These are phyloP conservation scores for Pheosia tremula DNA, from an alignment of 2,888 invertebrate species.

Conservation along the genomic window DNA sequence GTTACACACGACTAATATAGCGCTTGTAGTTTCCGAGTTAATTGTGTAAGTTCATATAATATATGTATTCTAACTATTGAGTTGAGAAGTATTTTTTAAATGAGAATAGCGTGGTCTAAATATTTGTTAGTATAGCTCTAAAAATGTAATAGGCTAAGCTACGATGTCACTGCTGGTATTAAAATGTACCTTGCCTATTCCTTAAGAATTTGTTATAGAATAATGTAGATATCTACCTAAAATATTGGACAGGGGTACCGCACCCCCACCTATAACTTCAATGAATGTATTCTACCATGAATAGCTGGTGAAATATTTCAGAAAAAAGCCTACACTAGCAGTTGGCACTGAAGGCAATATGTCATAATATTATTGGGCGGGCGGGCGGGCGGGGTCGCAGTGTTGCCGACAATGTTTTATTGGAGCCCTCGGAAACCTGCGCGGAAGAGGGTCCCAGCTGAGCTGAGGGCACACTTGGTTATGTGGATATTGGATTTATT, in stretches of 20 bases:
- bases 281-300: constrained; percentile 36
- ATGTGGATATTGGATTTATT: constrained; percentile 1
- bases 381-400: constrained; percentile 69
- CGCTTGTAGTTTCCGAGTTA: background rate
- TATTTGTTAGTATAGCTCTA: background rate
- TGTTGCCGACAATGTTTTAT: constrained; percentile 78
- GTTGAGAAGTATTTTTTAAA: no score
- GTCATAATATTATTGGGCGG: constrained; percentile 82
- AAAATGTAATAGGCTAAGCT: no score
- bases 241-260: no score
- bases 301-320: constrained; percentile 33
- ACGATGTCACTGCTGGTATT: no score
- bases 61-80: no score
- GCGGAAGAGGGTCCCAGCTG: constrained; percentile 47
- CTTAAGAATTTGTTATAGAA: background rate
- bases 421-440: constrained; percentile 59
- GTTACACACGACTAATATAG: background rate
- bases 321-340: constrained; percentile 58
- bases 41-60: background rate
- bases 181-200: no score
- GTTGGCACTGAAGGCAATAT: constrained; percentile 71
- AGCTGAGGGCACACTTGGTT: constrained; percentile 48
- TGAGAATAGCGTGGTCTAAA: background rate
- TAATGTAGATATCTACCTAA: background rate
- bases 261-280: constrained; percentile 22